phyloP scores from a whole-genome alignment of 2,797 vertebrate species.

The Danio aesculapii region DNA sequence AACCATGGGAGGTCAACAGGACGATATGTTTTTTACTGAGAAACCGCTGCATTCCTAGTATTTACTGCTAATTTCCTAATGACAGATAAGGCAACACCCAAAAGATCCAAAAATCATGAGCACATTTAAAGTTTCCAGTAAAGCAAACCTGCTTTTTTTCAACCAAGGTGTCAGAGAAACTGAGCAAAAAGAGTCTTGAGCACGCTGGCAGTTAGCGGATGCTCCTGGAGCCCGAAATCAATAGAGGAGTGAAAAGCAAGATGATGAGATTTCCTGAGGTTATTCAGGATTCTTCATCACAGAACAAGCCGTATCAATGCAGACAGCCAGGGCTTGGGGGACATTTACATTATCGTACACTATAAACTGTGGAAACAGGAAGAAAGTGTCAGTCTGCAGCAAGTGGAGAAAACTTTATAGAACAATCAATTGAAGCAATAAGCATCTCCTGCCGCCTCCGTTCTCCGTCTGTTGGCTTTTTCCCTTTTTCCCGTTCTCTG shows the following conservation, averaged over 20 bases:
- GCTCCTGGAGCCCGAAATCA: conserved; percentile 2
- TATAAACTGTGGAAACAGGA: conserved; percentile 10
- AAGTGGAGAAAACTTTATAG: conserved; percentile 22
- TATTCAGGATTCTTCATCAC: conserved; percentile 15
- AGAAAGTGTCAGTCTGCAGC: background rate
- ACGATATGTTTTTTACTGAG: no score
- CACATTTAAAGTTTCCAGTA: no score
- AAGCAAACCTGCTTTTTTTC: conserved; percentile 5
- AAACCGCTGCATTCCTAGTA: no score
- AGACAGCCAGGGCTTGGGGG: conserved; percentile 25
- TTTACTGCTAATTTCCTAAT: no score
- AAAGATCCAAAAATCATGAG: no score
- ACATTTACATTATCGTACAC: conserved; percentile 14
- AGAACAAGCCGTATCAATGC: conserved; percentile 10
- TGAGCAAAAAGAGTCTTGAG: conserved; percentile 1
- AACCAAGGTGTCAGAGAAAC: background rate
- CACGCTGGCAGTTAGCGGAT: background rate
- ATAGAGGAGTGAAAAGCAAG: background rate
- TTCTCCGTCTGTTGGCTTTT: conserved; percentile 2
- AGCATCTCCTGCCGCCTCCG: background rate
- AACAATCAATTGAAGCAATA: conserved; percentile 44
- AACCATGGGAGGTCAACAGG: no score
- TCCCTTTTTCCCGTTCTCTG: conserved; percentile 22
- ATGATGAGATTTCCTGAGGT: conserved; percentile 25
- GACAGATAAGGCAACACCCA: no score